A percentile compares a stretch with the other conserved stretches of the same genome.
Evolutionary conservation across 2,797 vertebrate species (phyloP).

Genomic region (Alfaro cultratus): DNA sequence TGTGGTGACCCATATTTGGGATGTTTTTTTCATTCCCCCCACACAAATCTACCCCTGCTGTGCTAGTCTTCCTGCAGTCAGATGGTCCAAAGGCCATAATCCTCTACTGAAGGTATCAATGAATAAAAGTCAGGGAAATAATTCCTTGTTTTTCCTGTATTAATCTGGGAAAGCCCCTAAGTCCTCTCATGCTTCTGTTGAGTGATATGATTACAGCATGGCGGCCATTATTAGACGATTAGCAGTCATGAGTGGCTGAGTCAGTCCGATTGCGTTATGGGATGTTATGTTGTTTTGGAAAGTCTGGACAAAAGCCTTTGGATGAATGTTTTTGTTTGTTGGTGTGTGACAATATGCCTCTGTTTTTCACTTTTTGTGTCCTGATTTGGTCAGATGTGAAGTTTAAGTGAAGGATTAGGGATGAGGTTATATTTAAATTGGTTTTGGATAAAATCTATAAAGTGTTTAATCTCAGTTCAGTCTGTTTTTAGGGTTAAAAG

Average conservation of each 20-base stretch:
- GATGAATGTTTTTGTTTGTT: slow-evolving; percentile 13
- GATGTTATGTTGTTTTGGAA: slow-evolving; percentile 48
- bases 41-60: slow-evolving; percentile 54
- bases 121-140: slow-evolving; percentile 71
- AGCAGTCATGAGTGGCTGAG: slow-evolving; percentile 58
- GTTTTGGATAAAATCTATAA: neutral
- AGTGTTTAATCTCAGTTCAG: neutral
- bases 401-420: neutral
- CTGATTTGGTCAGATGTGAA: neutral
- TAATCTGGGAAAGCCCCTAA: slow-evolving; percentile 75
- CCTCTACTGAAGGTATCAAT: slow-evolving; percentile 63
- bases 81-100: slow-evolving; percentile 67
- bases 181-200: slow-evolving; percentile 41
- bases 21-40: slow-evolving; percentile 36
- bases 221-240: slow-evolving; percentile 54
- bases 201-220: slow-evolving; percentile 58
- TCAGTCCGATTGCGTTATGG: slow-evolving; percentile 56
- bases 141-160: slow-evolving; percentile 70
- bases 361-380: slow-evolving; percentile 3
- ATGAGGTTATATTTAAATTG: neutral
- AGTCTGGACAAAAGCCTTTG: neutral
- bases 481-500: neutral
- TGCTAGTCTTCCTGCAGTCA: slow-evolving; percentile 56
- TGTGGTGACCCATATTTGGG: slow-evolving; percentile 52
- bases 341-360: neutral